These are phyloP conservation scores for Malacoraja senta DNA, from an alignment of 2,797 vertebrate species.

Conservation along the genomic window DNA sequence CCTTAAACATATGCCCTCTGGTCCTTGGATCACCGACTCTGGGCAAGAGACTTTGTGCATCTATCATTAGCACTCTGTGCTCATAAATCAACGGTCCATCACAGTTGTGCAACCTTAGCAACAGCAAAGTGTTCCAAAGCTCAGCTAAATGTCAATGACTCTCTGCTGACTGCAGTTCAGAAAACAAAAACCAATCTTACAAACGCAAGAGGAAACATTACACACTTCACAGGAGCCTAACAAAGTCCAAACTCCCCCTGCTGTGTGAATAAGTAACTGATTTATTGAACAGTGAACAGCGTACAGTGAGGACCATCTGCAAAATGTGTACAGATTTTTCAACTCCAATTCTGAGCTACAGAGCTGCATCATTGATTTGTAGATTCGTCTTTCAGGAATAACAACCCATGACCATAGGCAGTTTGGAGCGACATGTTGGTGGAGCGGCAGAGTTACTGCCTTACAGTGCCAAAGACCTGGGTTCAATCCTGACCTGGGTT, in stretches of 20 bases:
- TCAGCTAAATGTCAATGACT: background rate
- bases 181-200: background rate
- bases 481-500: too few species aligned
- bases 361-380: background rate
- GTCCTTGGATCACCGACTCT: too few species aligned
- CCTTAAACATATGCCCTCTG: too few species aligned
- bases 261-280: background rate
- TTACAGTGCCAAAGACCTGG: too few species aligned
- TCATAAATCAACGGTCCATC: background rate
- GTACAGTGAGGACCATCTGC: background rate
- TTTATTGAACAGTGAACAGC: background rate
- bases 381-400: background rate
- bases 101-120: background rate
- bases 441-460: too few species aligned
- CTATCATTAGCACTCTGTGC: too few species aligned
- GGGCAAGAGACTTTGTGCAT: too few species aligned
- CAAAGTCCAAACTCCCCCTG: background rate
- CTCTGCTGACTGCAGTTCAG: background rate
- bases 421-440: background rate
- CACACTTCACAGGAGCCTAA: constrained; percentile 22
- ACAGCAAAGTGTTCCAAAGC: background rate
- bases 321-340: background rate
- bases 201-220: background rate
- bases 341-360: background rate
- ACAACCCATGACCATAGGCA: background rate